A percentile compares a stretch with the other conserved stretches of the same genome.
Conservation (phyloP, 2,888 invertebrate species). For the Chrysolina oricalcia region DNA sequence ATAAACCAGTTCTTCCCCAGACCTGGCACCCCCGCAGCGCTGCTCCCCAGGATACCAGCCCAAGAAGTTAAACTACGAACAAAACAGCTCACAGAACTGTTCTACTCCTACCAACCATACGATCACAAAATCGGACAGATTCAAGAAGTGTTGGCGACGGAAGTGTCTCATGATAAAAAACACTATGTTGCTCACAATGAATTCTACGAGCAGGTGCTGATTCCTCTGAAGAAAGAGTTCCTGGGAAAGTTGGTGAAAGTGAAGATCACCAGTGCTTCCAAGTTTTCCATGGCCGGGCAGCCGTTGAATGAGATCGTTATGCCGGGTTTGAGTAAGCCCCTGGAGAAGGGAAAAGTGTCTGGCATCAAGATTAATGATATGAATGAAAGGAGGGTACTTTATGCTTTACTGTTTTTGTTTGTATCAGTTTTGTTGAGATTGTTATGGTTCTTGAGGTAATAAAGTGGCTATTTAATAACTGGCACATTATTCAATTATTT, state of each 20-base stretch:
- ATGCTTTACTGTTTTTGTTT: conserved; percentile 65
- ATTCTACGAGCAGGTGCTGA: conserved; percentile 92
- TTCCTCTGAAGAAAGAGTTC: conserved; percentile 84
- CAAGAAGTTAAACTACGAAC: conserved; percentile 93
- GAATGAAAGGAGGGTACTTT: conserved; percentile 46
- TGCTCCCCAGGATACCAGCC: conserved; percentile 87
- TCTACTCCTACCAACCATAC: conserved; percentile 92
- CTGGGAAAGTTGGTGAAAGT: conserved; percentile 91
- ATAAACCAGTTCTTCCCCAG: conserved; percentile 99
- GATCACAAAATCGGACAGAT: conserved; percentile 78
- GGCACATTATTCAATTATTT: not conserved
- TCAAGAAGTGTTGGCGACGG: conserved; percentile 91
- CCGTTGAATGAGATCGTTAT: conserved; percentile 75
- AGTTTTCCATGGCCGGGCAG: conserved; percentile 86
- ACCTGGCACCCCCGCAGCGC: conserved; percentile 96
- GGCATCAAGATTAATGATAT: conserved; percentile 66
- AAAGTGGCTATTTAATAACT: conserved; percentile 3
- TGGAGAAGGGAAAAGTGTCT: conserved; percentile 76
- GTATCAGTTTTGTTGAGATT: conserved; percentile 71
- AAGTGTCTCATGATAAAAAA: conserved; percentile 91
- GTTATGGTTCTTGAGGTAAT: conserved; percentile 61
- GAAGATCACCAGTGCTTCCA: conserved; percentile 79
- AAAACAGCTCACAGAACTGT: conserved; percentile 89
- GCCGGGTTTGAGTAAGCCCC: conserved; percentile 74
- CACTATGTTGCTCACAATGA: conserved; percentile 97